phyloP scores from a whole-genome alignment of 1,140 invertebrate species.

The Papilio xuthus region DNA sequence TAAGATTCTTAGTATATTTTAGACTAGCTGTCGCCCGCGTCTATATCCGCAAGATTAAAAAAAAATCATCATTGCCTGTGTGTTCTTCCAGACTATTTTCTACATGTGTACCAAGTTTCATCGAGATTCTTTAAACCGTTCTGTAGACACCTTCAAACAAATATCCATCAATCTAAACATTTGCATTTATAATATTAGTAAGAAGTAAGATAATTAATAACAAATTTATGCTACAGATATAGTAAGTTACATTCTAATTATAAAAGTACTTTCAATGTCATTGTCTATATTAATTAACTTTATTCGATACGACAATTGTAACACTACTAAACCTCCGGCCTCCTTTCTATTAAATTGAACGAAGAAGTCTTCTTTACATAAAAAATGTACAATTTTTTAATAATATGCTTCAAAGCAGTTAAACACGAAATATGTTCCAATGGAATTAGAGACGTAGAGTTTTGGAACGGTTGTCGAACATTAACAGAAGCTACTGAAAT shows the following conservation, averaged over 20 bases:
- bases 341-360: background rate
- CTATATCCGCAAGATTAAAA: too few relatives aligned
- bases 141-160: too few relatives aligned
- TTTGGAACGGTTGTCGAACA: constrained; percentile 43
- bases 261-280: background rate
- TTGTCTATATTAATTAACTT: background rate
- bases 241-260: background rate
- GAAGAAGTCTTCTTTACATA: background rate
- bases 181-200: too few relatives aligned
- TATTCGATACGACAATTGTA: background rate
- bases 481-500: constrained; percentile 55
- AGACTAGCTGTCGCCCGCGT: too few relatives aligned
- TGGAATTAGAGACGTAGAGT: constrained; percentile 39
- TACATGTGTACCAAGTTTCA: too few relatives aligned
- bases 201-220: too few relatives aligned
- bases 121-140: too few relatives aligned
- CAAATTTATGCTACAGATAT: background rate
- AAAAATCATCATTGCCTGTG: too few relatives aligned
- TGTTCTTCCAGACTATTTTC: too few relatives aligned
- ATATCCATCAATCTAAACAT: too few relatives aligned
- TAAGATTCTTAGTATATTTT: too few relatives aligned
- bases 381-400: constrained; percentile 21
- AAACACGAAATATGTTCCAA: constrained; percentile 35
- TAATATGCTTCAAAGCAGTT: background rate
- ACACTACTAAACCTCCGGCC: background rate